Base-by-base conservation (phyloP, 2,888 invertebrate genomes). In the Nomada flava region DNA sequence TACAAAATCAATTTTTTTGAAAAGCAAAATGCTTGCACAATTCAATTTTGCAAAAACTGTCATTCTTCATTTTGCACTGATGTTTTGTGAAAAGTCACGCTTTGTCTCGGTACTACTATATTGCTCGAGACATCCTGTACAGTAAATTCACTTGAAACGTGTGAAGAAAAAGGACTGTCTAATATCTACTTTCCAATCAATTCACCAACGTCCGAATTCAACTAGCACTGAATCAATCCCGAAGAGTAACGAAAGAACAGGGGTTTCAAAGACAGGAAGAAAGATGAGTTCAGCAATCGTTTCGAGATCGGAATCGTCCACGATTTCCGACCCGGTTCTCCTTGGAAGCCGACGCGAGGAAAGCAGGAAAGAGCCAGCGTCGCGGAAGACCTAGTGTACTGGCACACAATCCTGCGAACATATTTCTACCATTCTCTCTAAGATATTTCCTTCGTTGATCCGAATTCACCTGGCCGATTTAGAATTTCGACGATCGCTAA, bases 301-400 rank as follows among this genome's bases (percentile, higher is more conserved):
- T 44, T n/a, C 20, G 18, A 23, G 29, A 36, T 57, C 18, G 13
- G 47, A 2, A 42, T 64, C 57, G 15, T 26, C 11, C 26, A 23
- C 53, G 53, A 53, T 9, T 9, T 5, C 7, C 36, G 36, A 36
- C 36, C 53, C 9, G 18, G n/a, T n/a, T n/a, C 18, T 2, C 2
- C 15, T 20, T 44, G 65, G 71, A 67, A 78, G 62, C 18, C 36
- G 20, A 23, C 42, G 23, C 5, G 59, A 52, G 42, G 11, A 13
- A 63, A 75, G 65, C 52, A 79, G 62, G 23, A 62, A 42, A 73
- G 62, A 69, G 60, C 57, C 55, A 74, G 69, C 50, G 59, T 80
- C 71, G 73, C 74, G 86, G 87, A 86, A 87, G 86, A 86, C 85
- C 75, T 86, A 73, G 75, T 67, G 75, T 67, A 71, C 84, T 42